These are phyloP conservation scores for Chrysina gloriosa DNA, from an alignment of 2,888 invertebrate species.

Conservation along the genomic window DNA sequence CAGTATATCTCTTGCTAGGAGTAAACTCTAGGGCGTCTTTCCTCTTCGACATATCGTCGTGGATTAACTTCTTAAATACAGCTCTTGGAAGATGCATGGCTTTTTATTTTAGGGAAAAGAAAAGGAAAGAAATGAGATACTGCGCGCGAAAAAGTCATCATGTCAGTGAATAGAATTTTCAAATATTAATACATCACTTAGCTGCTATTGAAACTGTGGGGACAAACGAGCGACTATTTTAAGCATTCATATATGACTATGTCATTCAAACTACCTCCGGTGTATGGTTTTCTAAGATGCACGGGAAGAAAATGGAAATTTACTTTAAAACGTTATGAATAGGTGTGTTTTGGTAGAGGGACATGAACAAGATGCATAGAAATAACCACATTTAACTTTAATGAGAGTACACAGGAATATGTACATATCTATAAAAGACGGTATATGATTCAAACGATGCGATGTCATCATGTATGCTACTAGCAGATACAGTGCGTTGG, in stretches of 20 bases:
- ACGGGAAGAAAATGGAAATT: constrained; percentile 11
- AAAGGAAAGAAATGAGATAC: constrained; percentile 11
- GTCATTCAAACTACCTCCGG: neutral
- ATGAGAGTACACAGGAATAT: neutral
- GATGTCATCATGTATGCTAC: too few relatives aligned
- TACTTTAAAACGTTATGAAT: constrained; percentile 16
- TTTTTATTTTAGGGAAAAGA: constrained; percentile 23
- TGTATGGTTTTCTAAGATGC: neutral
- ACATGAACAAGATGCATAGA: neutral
- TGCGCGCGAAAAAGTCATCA: constrained; percentile 38
- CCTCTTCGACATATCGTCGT: constrained; percentile 13
- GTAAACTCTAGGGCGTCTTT: neutral
- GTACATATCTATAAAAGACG: too few relatives aligned
- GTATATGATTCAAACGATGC: too few relatives aligned
- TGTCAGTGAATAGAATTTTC: constrained; percentile 12
- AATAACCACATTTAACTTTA: neutral
- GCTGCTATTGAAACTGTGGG: constrained; percentile 4
- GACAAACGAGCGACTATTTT: constrained; percentile 8
- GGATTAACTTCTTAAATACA: constrained; percentile 34
- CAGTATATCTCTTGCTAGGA: neutral
- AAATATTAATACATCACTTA: constrained; percentile 22
- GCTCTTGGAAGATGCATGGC: constrained; percentile 31
- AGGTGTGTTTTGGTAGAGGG: neutral
- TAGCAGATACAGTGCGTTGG: too few relatives aligned
- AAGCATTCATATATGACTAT: constrained; percentile 7